phyloP scores from a whole-genome alignment of 2,797 vertebrate species.

The Chiloscyllium punctatum region DNA sequence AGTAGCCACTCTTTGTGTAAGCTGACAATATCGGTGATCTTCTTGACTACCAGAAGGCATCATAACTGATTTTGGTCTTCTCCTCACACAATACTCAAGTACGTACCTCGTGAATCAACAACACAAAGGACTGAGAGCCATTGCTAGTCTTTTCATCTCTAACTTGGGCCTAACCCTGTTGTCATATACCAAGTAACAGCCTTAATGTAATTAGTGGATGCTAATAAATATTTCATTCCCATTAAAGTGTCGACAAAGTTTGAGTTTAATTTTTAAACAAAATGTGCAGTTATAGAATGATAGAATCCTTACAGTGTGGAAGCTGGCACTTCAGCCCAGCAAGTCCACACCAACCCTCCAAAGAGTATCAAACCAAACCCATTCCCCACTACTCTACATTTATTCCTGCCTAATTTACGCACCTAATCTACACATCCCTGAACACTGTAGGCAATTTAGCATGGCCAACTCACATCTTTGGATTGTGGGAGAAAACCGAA shows the following conservation, averaged over 20 bases:
- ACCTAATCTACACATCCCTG: too few species aligned
- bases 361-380: too few species aligned
- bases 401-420: too few species aligned
- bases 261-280: too few species aligned
- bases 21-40: not conserved
- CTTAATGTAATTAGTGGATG: not conserved
- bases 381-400: too few species aligned
- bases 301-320: too few species aligned
- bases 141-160: not conserved
- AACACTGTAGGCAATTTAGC: too few species aligned
- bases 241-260: not conserved
- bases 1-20: not conserved
- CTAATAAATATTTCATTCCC: not conserved
- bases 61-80: not conserved
- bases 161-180: not conserved
- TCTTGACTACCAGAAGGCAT: not conserved
- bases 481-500: too few species aligned
- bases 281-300: too few species aligned
- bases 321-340: too few species aligned
- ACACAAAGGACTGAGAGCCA: not conserved
- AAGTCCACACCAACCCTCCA: too few species aligned
- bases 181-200: not conserved
- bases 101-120: not conserved
- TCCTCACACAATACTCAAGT: not conserved
- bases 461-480: too few species aligned